Evolutionary conservation across 2,797 vertebrate species (phyloP).

Genomic region (Macroramphosus scolopax): DNA sequence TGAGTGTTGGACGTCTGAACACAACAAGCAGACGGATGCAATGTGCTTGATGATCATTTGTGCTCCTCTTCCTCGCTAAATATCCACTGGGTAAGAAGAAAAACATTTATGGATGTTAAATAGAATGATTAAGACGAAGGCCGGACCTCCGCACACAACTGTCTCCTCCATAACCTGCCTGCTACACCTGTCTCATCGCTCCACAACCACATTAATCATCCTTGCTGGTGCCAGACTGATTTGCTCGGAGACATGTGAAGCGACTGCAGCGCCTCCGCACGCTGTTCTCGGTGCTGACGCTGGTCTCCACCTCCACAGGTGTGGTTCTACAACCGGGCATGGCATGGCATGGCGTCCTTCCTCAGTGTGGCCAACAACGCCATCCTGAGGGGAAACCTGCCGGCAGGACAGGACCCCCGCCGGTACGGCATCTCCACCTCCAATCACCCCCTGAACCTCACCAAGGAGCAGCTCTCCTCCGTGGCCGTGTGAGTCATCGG

Average conservation of each 20-base stretch:
- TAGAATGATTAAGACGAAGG: no score
- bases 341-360: conserved; percentile 89
- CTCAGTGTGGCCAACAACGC: conserved; percentile 91
- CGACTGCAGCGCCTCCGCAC: conserved; percentile 9
- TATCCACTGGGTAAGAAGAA: no score
- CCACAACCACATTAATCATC: no score
- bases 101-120: no score
- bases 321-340: conserved; percentile 98
- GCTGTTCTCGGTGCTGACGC: no score
- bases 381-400: conserved; percentile 88
- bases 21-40: no score
- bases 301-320: conserved; percentile 76
- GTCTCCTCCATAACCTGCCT: no score
- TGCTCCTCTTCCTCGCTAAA: no score
- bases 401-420: conserved; percentile 75
- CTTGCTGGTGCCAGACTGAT: conserved; percentile 1
- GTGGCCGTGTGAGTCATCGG: conserved; percentile 83
- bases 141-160: no score
- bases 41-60: no score
- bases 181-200: no score
- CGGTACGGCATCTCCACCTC: conserved; percentile 88
- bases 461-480: conserved; percentile 90
- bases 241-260: conserved; percentile 43
- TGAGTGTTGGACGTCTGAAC: no score
- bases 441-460: conserved; percentile 95